Conservation (phyloP, 1,140 invertebrate genomes). For the Maconellicoccus hirsutus region DNA sequence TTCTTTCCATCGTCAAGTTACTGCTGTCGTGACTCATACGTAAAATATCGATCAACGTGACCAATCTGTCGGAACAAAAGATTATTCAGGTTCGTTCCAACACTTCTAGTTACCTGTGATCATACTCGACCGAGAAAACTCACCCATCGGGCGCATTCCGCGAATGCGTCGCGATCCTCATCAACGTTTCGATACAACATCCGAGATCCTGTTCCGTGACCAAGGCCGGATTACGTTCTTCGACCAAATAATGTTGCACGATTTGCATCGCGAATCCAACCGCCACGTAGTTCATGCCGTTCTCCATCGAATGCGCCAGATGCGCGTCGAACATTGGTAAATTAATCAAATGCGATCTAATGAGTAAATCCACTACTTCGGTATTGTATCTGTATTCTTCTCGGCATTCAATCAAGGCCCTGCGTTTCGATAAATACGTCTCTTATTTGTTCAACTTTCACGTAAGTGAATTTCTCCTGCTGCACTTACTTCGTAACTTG, state of each 20-base stretch:
- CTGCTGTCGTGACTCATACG: slow-evolving; percentile 56
- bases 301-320: slow-evolving; percentile 76
- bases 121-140: slow-evolving; percentile 25
- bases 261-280: slow-evolving; percentile 84
- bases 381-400: slow-evolving; percentile 83
- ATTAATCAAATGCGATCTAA: slow-evolving; percentile 56
- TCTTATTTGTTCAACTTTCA: no score
- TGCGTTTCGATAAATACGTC: no score
- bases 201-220: slow-evolving; percentile 73
- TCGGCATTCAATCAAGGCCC: slow-evolving; percentile 60
- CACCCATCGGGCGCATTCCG: slow-evolving; percentile 69
- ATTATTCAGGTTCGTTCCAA: not conserved
- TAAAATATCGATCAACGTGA: slow-evolving; percentile 60
- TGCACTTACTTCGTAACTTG: slow-evolving; percentile 60
- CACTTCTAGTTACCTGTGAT: not conserved
- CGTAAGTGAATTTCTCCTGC: no score
- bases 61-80: slow-evolving; percentile 40
- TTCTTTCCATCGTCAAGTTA: slow-evolving; percentile 51
- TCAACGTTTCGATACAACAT: slow-evolving; percentile 70
- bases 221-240: slow-evolving; percentile 64
- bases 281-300: slow-evolving; percentile 69
- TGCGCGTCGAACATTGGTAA: slow-evolving; percentile 69
- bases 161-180: slow-evolving; percentile 56
- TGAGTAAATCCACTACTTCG: slow-evolving; percentile 79
- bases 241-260: slow-evolving; percentile 74